Percentiles rank a stretch among this genome's conserved stretches.
phyloP scores from a whole-genome alignment of 2,113 vertebrate species.

The Cyphotilapia sp. region DNA sequence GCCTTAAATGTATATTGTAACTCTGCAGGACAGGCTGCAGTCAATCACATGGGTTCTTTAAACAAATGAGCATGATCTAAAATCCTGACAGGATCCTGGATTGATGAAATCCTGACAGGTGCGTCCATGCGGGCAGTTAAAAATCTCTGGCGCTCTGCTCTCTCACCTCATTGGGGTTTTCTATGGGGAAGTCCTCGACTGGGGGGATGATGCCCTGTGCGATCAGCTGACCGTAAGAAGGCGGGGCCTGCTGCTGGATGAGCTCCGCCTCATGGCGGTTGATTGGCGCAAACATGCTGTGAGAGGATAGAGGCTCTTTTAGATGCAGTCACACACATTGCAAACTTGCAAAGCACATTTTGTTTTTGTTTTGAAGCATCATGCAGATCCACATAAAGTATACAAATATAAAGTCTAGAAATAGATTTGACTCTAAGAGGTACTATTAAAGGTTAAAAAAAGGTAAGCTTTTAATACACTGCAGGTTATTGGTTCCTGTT shows the following conservation, averaged over 20 bases:
- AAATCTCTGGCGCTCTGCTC: background rate
- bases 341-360: background rate
- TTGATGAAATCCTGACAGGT: background rate
- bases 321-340: background rate
- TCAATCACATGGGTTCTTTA: background rate
- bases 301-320: background rate
- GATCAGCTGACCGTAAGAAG: slow-evolving; percentile 88
- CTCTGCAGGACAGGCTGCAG: background rate
- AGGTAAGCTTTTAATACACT: background rate
- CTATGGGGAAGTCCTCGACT: slow-evolving; percentile 88
- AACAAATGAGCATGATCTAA: background rate
- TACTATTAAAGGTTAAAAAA: background rate
- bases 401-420: background rate
- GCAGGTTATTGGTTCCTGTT: background rate
- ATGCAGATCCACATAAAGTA: background rate
- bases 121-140: fast-evolving
- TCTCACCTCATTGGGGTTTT: slow-evolving; percentile 82
- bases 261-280: slow-evolving; percentile 82
- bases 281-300: slow-evolving; percentile 83
- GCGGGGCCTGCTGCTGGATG: slow-evolving; percentile 86
- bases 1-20: background rate
- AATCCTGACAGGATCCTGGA: background rate
- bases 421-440: background rate
- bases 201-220: slow-evolving; percentile 87
- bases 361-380: background rate